Evolutionary conservation across 2,797 vertebrate genomes (phyloP).

Genomic region (Masticophis lateralis): DNA sequence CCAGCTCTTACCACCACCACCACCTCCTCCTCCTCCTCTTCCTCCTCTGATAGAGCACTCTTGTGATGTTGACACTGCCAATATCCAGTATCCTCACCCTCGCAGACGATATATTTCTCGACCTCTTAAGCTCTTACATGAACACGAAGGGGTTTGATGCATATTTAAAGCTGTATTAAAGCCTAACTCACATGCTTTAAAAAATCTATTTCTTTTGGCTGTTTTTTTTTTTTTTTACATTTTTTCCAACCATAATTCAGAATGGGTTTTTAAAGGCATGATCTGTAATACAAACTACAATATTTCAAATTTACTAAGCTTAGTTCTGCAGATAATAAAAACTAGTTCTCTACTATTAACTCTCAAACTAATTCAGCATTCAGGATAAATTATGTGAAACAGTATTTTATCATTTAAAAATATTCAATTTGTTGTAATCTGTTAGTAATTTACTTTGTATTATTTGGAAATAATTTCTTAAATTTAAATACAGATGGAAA

Average conservation of each 20-base stretch:
- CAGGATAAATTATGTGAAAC: not conserved
- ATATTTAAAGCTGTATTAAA: conserved; percentile 54
- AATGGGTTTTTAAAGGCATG: conserved; percentile 43
- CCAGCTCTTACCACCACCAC: conserved; percentile 79
- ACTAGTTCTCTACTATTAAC: conserved; percentile 27
- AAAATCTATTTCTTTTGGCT: conserved; percentile 62
- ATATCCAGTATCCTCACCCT: conserved; percentile 76
- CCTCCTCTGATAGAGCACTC: conserved; percentile 85
- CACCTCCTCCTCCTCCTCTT: conserved; percentile 63
- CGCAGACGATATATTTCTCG: conserved; percentile 74
- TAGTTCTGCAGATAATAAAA: conserved; percentile 57
- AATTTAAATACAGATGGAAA: conserved; percentile 37
- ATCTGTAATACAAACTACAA: conserved; percentile 41
- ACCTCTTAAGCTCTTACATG: conserved; percentile 78
- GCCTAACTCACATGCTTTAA: conserved; percentile 65
- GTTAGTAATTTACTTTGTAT: conserved; percentile 8
- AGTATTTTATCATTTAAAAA: conserved; percentile 33
- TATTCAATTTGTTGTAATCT: conserved; percentile 33
- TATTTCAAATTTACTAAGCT: conserved; percentile 47
- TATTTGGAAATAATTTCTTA: conserved; percentile 41
- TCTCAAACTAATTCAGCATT: conserved; percentile 53
- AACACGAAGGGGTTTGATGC: conserved; percentile 77
- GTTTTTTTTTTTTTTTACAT: conserved; percentile 54
- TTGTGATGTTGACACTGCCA: conserved; percentile 82
- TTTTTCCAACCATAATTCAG: conserved; percentile 44